These are phyloP conservation scores for Fregetta grallaria DNA, from an alignment of 2,113 vertebrate genomes.

Conservation along the genomic window DNA sequence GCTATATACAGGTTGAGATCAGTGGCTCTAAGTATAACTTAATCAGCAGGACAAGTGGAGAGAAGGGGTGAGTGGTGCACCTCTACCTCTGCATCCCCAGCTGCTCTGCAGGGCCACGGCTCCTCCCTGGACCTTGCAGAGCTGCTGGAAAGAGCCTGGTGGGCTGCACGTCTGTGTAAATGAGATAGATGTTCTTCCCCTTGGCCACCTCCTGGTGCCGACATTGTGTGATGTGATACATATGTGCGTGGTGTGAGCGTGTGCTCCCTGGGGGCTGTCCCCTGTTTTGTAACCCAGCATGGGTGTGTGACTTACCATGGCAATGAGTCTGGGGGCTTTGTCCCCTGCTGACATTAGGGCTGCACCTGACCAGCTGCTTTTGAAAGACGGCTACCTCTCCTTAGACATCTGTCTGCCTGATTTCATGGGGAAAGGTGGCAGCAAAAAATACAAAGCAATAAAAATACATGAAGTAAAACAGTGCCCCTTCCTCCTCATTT, in stretches of 20 bases:
- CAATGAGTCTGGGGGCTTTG: background rate
- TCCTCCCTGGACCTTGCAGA: background rate
- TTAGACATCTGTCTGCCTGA: background rate
- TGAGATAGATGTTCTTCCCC: background rate
- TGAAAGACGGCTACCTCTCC: background rate
- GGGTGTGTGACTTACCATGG: background rate
- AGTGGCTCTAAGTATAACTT: background rate
- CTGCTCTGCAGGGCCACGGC: background rate
- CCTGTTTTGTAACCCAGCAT: background rate
- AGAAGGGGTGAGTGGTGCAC: background rate
- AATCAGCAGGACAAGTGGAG: background rate
- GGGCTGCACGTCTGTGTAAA: background rate
- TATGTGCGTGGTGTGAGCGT: accelerated
- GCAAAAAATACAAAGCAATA: background rate
- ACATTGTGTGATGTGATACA: background rate
- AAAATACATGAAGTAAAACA: background rate
- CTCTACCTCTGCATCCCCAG: background rate
- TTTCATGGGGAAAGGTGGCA: background rate
- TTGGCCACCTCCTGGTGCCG: background rate
- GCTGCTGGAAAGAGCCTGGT: background rate
- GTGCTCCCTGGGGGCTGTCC: background rate
- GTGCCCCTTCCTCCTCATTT: background rate
- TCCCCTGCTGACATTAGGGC: background rate
- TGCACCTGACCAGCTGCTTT: background rate
- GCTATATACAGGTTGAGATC: background rate